These are phyloP conservation scores for Zoanthus solanderi DNA, from an alignment of 92 coral and sea anemone species.

Conservation along the genomic window DNA sequence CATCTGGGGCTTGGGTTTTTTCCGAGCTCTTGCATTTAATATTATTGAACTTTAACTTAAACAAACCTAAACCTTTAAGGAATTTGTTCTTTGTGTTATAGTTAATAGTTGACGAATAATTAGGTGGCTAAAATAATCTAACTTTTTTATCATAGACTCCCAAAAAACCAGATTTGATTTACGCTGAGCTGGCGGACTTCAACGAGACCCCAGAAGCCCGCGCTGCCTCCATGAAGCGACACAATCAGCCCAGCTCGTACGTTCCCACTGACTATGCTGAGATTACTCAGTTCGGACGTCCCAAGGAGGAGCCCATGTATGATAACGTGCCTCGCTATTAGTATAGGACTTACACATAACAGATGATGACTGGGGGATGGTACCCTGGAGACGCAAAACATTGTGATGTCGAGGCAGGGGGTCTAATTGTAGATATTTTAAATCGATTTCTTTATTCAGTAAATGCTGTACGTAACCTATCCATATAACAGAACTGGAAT, in stretches of 20 bases:
- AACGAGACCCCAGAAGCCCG: neutral
- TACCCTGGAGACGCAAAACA: neutral
- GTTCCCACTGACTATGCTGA: slow-evolving; percentile 26
- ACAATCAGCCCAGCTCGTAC: neutral
- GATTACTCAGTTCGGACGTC: slow-evolving; percentile 30
- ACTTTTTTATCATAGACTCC: neutral
- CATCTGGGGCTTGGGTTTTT: too few species aligned
- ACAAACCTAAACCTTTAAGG: too few species aligned
- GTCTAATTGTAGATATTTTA: neutral
- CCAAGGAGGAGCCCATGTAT: slow-evolving; percentile 11
- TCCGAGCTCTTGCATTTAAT: too few species aligned
- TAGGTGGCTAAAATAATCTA: neutral
- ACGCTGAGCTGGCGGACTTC: slow-evolving; percentile 20
- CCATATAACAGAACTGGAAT: too few species aligned
- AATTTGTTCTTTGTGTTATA: too few species aligned
- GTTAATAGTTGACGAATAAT: too few species aligned
- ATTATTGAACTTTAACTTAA: too few species aligned
- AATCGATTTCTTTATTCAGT: neutral
- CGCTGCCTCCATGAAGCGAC: slow-evolving; percentile 26
- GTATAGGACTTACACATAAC: neutral
- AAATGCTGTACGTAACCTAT: too few species aligned
- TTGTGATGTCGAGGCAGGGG: neutral
- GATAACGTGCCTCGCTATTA: slow-evolving; percentile 34
- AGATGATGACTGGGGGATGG: neutral
- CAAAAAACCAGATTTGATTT: slow-evolving; percentile 30